Evolutionary conservation across 2,888 invertebrate genomes (phyloP).

Genomic region (Tiliacea citrago): DNA sequence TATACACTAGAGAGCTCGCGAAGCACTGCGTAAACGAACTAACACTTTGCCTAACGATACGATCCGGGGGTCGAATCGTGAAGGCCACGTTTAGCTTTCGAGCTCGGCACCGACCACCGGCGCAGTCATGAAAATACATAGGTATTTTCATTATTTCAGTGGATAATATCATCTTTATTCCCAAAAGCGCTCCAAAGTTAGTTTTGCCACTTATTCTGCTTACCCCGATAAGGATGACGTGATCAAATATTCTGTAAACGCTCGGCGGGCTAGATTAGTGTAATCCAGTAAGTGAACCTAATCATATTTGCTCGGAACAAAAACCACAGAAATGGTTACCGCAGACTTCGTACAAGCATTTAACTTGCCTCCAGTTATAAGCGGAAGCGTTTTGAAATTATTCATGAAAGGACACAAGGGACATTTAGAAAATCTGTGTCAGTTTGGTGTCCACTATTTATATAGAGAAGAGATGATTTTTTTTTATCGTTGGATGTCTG

Average conservation of each 20-base stretch:
- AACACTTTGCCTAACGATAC: neutral
- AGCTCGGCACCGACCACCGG: neutral
- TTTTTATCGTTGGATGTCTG: neutral
- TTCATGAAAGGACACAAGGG: no score
- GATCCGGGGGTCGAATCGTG: no score
- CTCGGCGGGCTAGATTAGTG: constrained; percentile 55
- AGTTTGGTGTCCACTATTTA: neutral
- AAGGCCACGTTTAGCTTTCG: neutral
- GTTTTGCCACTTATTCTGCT: constrained; percentile 33
- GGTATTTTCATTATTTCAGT: neutral
- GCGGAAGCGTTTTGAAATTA: constrained; percentile 22
- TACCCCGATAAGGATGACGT: constrained; percentile 27
- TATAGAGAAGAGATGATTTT: neutral
- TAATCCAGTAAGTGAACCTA: constrained; percentile 65
- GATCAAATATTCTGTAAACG: constrained; percentile 59
- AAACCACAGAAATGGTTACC: constrained; percentile 63
- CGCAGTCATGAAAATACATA: neutral
- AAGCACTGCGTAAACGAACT: neutral
- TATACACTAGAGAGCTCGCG: neutral
- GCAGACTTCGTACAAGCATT: constrained; percentile 52
- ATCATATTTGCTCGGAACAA: constrained; percentile 67
- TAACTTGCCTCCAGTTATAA: constrained; percentile 21
- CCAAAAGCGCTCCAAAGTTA: constrained; percentile 4
- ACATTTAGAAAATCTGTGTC: no score
- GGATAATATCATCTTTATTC: constrained; percentile 6